Conservation (phyloP, 2,888 invertebrate species). For the Mycalesis mineus region DNA sequence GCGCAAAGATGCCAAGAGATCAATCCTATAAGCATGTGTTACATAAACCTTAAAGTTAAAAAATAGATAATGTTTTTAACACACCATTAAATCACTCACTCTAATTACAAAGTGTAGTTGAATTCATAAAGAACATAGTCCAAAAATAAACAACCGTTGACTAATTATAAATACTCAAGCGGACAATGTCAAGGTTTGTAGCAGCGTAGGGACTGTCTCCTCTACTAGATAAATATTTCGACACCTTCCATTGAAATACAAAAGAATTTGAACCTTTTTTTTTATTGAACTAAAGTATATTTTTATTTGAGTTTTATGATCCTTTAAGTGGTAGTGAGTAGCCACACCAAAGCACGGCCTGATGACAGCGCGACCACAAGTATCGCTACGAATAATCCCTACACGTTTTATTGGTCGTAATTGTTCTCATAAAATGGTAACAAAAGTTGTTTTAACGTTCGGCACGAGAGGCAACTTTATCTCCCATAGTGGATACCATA, state of each 20-base stretch:
- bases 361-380: slow-evolving; percentile 71
- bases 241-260: slow-evolving; percentile 23
- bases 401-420: slow-evolving; percentile 77
- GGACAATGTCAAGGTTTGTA: slow-evolving; percentile 56
- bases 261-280: slow-evolving; percentile 42
- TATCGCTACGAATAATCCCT: slow-evolving; percentile 74
- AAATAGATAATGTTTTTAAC: background rate
- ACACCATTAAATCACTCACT: slow-evolving; percentile 12
- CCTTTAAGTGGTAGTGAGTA: slow-evolving; percentile 10
- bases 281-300: slow-evolving; percentile 39
- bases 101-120: slow-evolving; percentile 1
- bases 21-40: background rate
- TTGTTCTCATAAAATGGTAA: slow-evolving; percentile 77
- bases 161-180: slow-evolving; percentile 32
- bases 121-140: slow-evolving; percentile 11
- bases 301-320: slow-evolving; percentile 7
- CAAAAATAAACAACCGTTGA: slow-evolving; percentile 29
- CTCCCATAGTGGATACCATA: slow-evolving; percentile 51
- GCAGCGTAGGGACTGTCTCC: slow-evolving; percentile 38
- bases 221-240: slow-evolving; percentile 37
- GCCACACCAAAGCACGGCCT: slow-evolving; percentile 45
- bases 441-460: slow-evolving; percentile 76
- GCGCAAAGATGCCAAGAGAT: too few species aligned
- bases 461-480: slow-evolving; percentile 72
- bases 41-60: background rate